Evolutionary conservation across 2,888 invertebrate species (phyloP), one percentile per base, ranked within the genome.

Genomic region (Criorhina ranunculi): DNA sequence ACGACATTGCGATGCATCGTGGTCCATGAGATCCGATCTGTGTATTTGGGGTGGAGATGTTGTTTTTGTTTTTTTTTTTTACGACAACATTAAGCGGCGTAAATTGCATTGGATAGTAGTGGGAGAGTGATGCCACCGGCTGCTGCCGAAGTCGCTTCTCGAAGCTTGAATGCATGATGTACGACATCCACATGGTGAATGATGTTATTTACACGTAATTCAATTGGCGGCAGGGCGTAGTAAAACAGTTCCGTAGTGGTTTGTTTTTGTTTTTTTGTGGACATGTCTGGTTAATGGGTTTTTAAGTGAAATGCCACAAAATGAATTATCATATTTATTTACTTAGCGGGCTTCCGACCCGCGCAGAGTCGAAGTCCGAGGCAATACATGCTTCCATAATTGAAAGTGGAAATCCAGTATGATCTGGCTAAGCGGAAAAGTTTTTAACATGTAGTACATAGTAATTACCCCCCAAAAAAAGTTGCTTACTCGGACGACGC

Each of bases 201-300:
- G 67, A 76, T 85, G 75, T 60, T 82, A 77, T 76, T 85, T 76
- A 70, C 75, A 76, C 64, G 75, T 76, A 85, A 80, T 85, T 85
- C 29, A 80, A 85, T 85, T 85, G 85, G 33, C 42, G 75, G 59
- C 69, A 35, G 46, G 60, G 77, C 62, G 78, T 79, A 83, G 73
- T 83, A 79, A 69, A 79, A 67, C 49, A n/a, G 46, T 79, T 59
- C 53, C 55, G 57, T 70, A 29, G 40, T 24, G 44, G 42, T 15
- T 60, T 40, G 40, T 51, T 57, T 69, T 75, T 17, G n/a, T 75
- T 59, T 60, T 31, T 62, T 51, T 78, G 33, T 51, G 3, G 40
- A 15, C 35, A 59, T 69, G 42, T 77, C 2, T 46, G 15, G n/a
- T 70, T 82, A 78, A 78, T 78, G 53, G 55, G 11, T 51, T 73